These are phyloP conservation scores for Globodera rostochiensis DNA, from an alignment of 1,140 invertebrate genomes.

Conservation along the genomic window DNA sequence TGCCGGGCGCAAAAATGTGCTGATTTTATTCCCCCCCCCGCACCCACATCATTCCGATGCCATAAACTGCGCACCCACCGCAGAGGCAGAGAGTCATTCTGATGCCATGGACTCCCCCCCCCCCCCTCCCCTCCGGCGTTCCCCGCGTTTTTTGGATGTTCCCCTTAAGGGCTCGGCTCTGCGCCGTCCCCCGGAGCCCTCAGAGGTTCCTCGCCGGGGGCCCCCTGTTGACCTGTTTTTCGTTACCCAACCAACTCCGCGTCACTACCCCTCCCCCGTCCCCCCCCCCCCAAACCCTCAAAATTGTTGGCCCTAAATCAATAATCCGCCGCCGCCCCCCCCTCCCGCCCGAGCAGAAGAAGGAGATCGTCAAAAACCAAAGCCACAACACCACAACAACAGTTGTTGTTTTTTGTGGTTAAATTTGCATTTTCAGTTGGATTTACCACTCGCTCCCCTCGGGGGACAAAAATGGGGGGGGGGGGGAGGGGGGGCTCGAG, in stretches of 20 bases:
- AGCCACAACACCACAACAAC: neutral
- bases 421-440: neutral
- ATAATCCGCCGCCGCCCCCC: neutral
- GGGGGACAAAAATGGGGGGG: no score
- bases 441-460: neutral
- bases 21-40: no score
- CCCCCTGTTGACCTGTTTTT: neutral
- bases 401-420: neutral
- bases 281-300: neutral
- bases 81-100: neutral
- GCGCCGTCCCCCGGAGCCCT: neutral
- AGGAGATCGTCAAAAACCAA: neutral
- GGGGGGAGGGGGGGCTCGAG: no score
- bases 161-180: neutral
- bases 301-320: conserved; percentile 2
- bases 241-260: neutral
- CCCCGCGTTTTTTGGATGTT: neutral
- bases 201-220: no score
- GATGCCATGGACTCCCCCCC: neutral
- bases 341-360: neutral
- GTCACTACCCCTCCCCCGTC: neutral
- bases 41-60: no score
- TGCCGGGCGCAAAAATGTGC: no score
- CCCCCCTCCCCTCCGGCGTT: neutral
- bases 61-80: neutral